Percentiles rank a stretch among this genome's conserved stretches.
Conservation (phyloP, 2,888 invertebrate genomes). For the Pogonocherus hispidulus region DNA sequence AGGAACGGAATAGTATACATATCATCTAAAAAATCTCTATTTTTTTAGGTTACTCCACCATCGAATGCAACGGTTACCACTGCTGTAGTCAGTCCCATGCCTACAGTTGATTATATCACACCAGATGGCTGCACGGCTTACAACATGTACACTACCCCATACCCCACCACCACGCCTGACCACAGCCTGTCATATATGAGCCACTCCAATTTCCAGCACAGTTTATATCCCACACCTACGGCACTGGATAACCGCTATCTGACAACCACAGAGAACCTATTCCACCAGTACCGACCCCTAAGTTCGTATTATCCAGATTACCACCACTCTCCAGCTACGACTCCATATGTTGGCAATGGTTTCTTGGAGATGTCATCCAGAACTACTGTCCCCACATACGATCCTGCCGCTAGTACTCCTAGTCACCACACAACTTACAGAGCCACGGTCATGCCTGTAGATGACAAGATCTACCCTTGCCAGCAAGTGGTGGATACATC, state of each 20-base stretch:
- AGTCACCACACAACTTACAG: constrained; percentile 68
- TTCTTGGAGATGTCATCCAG: constrained; percentile 84
- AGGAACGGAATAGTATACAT: no score
- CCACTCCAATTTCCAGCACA: constrained; percentile 79
- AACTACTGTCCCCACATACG: constrained; percentile 76
- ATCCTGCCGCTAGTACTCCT: constrained; percentile 64
- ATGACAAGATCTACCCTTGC: constrained; percentile 76
- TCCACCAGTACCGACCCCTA: constrained; percentile 91
- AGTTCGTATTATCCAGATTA: constrained; percentile 86
- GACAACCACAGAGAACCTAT: constrained; percentile 85
- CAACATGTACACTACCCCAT: constrained; percentile 79
- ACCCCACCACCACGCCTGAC: constrained; percentile 78
- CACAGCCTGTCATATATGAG: constrained; percentile 77
- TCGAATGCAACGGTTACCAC: constrained; percentile 67
- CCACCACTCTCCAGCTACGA: constrained; percentile 77
- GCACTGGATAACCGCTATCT: constrained; percentile 76
- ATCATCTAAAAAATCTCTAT: neutral
- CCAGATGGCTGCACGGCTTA: constrained; percentile 75
- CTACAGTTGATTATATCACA: constrained; percentile 77
- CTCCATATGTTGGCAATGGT: constrained; percentile 83
- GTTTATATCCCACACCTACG: constrained; percentile 72
- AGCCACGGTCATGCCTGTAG: constrained; percentile 67
- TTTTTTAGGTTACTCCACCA: constrained; percentile 61
- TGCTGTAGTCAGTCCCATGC: constrained; percentile 71
- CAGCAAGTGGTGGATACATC: constrained; percentile 74